Conservation (phyloP, 2,113 vertebrate species). For the Corydoras maculifer region DNA sequence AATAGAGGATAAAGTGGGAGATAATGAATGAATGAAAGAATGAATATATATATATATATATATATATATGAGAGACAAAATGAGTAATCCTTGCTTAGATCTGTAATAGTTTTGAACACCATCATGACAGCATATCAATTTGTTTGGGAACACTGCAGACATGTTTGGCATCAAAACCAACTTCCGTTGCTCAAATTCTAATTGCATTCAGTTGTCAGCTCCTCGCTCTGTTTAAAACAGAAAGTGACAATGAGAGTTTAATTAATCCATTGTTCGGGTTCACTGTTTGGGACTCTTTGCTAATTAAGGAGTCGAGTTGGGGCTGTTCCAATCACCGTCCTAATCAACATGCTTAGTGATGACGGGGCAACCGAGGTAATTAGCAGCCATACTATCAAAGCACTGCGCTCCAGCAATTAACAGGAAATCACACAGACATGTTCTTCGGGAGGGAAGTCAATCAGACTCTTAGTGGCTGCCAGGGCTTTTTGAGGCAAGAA, state of each 20-base stretch:
- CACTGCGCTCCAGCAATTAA: conserved; percentile 7
- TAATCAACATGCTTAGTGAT: conserved; percentile 16
- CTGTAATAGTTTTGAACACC: too few species aligned
- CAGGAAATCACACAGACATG: background rate
- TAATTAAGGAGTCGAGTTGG: conserved; percentile 36
- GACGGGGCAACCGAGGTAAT: conserved; percentile 14
- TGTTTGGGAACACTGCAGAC: too few species aligned
- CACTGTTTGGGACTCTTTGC: conserved; percentile 14
- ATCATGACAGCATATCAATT: too few species aligned
- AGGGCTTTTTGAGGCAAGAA: too few species aligned
- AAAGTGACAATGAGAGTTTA: conserved; percentile 17
- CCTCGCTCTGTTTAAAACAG: background rate
- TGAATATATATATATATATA: too few species aligned
- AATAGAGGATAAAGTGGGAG: too few species aligned
- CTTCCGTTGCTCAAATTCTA: background rate
- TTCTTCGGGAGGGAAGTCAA: background rate
- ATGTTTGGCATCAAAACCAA: too few species aligned
- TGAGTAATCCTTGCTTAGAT: too few species aligned
- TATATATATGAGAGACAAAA: too few species aligned
- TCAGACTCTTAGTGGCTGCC: background rate
- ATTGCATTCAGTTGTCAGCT: conserved; percentile 17
- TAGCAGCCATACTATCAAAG: conserved; percentile 7
- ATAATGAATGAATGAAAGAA: too few species aligned
- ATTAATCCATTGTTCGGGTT: conserved; percentile 36
- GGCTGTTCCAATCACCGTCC: conserved; percentile 11